Evolutionary conservation across 2,797 vertebrate genomes (phyloP), one percentile per base, ranked within the genome.

Genomic region (Falco rusticolus): DNA sequence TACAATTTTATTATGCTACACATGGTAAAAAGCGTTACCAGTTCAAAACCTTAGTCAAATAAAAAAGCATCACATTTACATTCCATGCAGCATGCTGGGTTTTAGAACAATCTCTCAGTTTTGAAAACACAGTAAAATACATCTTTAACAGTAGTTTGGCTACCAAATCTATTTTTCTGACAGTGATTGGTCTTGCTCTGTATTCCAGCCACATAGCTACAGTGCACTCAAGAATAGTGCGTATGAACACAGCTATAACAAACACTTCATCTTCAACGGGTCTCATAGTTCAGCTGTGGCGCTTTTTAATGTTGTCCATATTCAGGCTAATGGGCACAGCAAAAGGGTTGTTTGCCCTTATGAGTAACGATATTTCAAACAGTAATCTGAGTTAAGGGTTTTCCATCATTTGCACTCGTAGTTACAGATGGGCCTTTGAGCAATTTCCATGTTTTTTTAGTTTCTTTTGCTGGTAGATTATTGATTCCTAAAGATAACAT

Each of bases 401-500:
- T 94, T 95, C 79, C 81, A 60, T 94, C 88, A 68, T 74, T 84
- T 94, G 57, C 65, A 15, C 78, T 89, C 18, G 0, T 26, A 93
- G 79, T 64, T 87, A 92, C 47, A 24, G 63, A 76, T 39, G 43
- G 69, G 34, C 90, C 95, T 87, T 31, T 51, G 88, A 60, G 90
- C 21, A 26, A 59, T 70, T 78, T 85, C 93, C 47, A 7, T 72
- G 66, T 1, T 86, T 88, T 61, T 93, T 69, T 78, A 78, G 63
- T 65, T 75, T 59, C 74, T 94, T 81, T 63, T 80, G 14, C 92
- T 69, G 57, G 26, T 78, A 61, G 79, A 31, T 68, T 94, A 94
- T 96, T 51, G 92, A 96, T 97, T 93, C 70, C 51, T 70, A 61
- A 65, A 91, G 89, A 94, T 91, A 97, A 94, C 84, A 81, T 0